phyloP scores from a whole-genome alignment of 2,113 vertebrate species.

The Amazona vittata region DNA sequence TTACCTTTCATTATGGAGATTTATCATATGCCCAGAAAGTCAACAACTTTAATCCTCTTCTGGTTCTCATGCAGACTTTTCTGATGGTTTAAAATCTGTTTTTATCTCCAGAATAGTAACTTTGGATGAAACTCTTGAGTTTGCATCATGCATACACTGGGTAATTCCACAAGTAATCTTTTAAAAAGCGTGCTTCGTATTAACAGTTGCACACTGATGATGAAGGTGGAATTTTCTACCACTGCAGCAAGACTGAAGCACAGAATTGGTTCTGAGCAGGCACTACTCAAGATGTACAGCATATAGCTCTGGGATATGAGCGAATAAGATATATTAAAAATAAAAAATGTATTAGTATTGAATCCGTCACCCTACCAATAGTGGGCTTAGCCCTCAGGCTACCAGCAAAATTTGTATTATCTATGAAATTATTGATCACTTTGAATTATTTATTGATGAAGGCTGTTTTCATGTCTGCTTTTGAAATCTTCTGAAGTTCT shows the following conservation, averaged over 20 bases:
- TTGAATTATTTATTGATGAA: background rate
- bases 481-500: background rate
- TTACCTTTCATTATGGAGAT: background rate
- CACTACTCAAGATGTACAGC: background rate
- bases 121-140: background rate
- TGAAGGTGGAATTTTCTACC: background rate
- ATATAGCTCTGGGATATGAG: background rate
- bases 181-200: background rate
- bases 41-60: background rate
- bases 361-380: background rate
- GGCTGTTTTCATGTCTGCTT: background rate
- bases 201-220: background rate
- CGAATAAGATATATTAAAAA: background rate
- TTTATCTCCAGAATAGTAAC: background rate
- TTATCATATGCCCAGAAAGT: background rate
- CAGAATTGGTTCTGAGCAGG: background rate
- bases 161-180: background rate
- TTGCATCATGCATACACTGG: background rate
- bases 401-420: background rate
- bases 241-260: background rate
- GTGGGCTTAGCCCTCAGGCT: background rate
- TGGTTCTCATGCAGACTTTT: background rate
- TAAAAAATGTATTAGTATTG: background rate
- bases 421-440: background rate
- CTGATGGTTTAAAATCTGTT: background rate